These are phyloP conservation scores for Alectura lathami DNA, from an alignment of 2,113 vertebrate genomes.

Conservation along the genomic window DNA sequence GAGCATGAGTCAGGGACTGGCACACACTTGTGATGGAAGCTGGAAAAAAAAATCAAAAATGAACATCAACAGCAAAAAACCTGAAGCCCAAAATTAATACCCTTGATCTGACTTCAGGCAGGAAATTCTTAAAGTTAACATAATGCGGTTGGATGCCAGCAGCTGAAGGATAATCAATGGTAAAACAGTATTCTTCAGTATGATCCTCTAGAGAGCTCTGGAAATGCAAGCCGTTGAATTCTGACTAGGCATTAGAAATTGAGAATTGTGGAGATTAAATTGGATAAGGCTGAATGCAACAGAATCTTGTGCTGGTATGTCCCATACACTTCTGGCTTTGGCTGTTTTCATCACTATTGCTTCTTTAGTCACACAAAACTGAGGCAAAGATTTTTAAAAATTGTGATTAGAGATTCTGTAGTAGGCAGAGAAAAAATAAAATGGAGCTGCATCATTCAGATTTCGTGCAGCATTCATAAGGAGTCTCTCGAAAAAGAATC, in stretches of 20 bases:
- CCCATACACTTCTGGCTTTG: background rate
- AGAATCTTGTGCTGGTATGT: background rate
- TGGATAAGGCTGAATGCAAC: background rate
- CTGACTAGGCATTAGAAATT: background rate
- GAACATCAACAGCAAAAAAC: background rate
- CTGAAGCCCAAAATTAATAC: background rate
- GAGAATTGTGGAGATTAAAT: background rate
- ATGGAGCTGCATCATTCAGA: background rate
- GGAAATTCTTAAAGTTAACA: background rate
- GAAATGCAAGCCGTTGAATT: background rate
- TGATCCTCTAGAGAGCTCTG: background rate
- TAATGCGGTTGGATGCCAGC: background rate
- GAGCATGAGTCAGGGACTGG: background rate
- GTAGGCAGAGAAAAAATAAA: background rate
- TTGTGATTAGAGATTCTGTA: slow-evolving; percentile 7
- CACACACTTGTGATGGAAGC: background rate
- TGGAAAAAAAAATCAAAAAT: background rate
- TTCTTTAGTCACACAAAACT: background rate
- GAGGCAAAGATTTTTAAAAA: background rate
- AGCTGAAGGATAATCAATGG: background rate
- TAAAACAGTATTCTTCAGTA: background rate
- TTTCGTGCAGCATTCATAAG: background rate
- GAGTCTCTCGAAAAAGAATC: background rate
- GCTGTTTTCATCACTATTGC: background rate
- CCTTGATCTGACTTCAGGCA: background rate